Evolutionary conservation across 2,113 vertebrate species (phyloP).

Genomic region (Ptilonorhynchus violaceus): DNA sequence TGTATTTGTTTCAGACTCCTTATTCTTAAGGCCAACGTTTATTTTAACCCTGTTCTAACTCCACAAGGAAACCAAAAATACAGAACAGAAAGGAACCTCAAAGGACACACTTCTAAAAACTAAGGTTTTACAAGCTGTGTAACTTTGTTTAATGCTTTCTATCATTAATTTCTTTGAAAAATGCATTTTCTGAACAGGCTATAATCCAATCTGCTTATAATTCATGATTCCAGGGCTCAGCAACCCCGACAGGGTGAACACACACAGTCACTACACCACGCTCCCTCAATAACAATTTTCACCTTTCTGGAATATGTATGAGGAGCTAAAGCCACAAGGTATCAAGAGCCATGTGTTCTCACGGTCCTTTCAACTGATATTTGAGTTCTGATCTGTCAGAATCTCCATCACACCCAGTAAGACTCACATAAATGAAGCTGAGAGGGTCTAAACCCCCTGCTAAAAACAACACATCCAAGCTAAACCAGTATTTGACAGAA

Average conservation of each 20-base stretch:
- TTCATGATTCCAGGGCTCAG: not conserved
- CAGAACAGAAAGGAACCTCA: not conserved
- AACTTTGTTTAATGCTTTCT: not conserved
- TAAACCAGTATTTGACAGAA: not conserved
- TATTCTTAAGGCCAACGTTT: not conserved
- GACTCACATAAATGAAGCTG: not conserved
- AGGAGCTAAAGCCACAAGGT: not conserved
- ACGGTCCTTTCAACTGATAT: not conserved
- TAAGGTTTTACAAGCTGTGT: not conserved
- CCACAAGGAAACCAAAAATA: not conserved
- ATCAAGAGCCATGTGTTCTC: not conserved
- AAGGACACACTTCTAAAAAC: not conserved
- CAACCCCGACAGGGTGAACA: not conserved
- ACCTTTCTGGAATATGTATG: not conserved
- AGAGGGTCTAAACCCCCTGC: not conserved
- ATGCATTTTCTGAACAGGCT: not conserved
- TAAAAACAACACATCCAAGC: not conserved
- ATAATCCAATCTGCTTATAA: not conserved
- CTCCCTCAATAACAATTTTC: not conserved
- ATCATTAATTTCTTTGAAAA: not conserved
- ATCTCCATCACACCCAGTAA: not conserved
- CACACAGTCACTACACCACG: not conserved
- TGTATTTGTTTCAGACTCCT: not conserved
- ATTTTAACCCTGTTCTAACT: not conserved
- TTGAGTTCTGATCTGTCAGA: not conserved